These are phyloP conservation scores for Epiblema foenella DNA, from an alignment of 2,888 invertebrate genomes.

Conservation along the genomic window DNA sequence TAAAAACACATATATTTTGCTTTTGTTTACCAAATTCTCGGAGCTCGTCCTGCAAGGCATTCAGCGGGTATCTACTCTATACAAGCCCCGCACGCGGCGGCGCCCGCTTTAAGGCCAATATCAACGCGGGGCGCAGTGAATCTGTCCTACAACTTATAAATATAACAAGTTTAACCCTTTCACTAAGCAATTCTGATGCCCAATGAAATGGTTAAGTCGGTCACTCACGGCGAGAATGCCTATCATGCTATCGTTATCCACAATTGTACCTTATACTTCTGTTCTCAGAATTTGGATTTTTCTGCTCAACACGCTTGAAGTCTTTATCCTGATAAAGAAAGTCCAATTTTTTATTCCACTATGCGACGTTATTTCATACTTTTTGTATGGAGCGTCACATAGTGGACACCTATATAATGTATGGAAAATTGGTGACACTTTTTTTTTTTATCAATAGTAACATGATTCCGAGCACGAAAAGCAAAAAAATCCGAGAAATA, in stretches of 20 bases:
- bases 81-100: slow-evolving; percentile 68
- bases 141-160: slow-evolving; percentile 51
- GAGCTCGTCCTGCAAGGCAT: slow-evolving; percentile 79
- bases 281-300: too few relatives aligned
- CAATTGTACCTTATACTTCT: too few relatives aligned
- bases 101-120: slow-evolving; percentile 66
- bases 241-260: neutral
- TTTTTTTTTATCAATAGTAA: too few relatives aligned
- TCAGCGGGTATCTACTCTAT: slow-evolving; percentile 63
- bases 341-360: too few relatives aligned
- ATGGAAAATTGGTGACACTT: too few relatives aligned
- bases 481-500: too few relatives aligned
- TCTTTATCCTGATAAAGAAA: too few relatives aligned
- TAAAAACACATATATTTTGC: slow-evolving; percentile 84
- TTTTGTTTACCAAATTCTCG: slow-evolving; percentile 80
- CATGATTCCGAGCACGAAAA: too few relatives aligned
- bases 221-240: neutral
- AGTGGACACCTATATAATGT: too few relatives aligned
- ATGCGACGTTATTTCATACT: too few relatives aligned
- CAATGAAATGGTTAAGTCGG: neutral
- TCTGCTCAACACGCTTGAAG: too few relatives aligned
- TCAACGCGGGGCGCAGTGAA: slow-evolving; percentile 61
- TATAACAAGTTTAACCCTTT: neutral
- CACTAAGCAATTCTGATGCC: neutral
- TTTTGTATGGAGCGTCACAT: too few relatives aligned